phyloP scores from a whole-genome alignment of 2,888 invertebrate genomes.

The Choreutis nemorana region DNA sequence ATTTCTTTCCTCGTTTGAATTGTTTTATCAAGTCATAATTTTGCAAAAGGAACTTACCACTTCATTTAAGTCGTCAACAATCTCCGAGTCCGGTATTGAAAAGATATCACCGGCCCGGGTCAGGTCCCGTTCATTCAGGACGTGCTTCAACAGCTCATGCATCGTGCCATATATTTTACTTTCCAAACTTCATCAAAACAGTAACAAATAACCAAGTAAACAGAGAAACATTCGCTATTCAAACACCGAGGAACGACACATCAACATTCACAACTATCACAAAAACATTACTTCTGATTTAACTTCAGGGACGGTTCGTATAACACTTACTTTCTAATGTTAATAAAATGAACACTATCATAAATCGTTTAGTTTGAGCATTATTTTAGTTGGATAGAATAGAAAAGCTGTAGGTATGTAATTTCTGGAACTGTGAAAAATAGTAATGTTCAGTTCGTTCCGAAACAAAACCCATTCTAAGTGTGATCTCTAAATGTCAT shows the following conservation, averaged over 20 bases:
- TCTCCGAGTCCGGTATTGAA: constrained; percentile 84
- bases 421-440: too few relatives aligned
- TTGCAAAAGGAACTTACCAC: too few relatives aligned
- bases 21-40: too few relatives aligned
- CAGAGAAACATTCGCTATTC: constrained; percentile 12
- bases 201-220: constrained; percentile 2
- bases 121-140: constrained; percentile 87
- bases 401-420: too few relatives aligned
- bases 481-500: too few relatives aligned
- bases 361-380: too few relatives aligned
- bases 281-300: not conserved
- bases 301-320: not conserved
- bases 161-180: constrained; percentile 58
- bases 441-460: too few relatives aligned
- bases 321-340: too few relatives aligned
- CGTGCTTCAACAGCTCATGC: constrained; percentile 92
- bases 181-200: not conserved
- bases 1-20: too few relatives aligned
- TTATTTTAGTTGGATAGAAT: too few relatives aligned
- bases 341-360: too few relatives aligned
- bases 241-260: constrained; percentile 21
- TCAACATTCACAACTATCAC: constrained; percentile 16
- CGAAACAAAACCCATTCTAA: too few relatives aligned
- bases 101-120: constrained; percentile 92
- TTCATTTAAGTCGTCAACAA: constrained; percentile 84